phyloP scores from a whole-genome alignment of 2,113 vertebrate genomes.

The Nicator chloris region DNA sequence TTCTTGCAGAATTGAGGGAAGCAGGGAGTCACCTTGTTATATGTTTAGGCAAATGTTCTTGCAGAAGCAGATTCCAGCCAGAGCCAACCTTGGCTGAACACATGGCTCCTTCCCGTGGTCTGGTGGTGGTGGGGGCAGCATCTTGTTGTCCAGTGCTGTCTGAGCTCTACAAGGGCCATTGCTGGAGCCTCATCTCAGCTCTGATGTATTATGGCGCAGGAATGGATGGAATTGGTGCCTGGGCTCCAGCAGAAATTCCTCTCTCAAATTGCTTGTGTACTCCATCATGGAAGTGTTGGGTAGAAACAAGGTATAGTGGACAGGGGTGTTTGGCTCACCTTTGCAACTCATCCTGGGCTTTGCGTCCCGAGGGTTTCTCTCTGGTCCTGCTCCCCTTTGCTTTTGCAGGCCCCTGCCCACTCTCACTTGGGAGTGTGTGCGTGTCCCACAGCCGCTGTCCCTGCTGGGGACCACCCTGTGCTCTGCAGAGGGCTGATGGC shows the following conservation, averaged over 20 bases:
- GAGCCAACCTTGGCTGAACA: neutral
- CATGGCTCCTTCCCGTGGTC: neutral
- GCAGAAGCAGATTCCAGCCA: neutral
- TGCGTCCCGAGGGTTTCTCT: neutral
- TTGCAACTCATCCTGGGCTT: neutral
- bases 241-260: neutral
- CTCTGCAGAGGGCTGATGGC: neutral
- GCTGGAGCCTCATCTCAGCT: neutral
- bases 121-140: neutral
- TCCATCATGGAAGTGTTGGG: neutral
- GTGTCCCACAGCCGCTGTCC: neutral
- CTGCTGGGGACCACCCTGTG: rapidly evolving
- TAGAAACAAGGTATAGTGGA: neutral
- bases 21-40: neutral
- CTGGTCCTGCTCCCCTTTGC: neutral
- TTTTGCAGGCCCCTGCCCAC: neutral
- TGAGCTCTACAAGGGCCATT: neutral
- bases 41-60: neutral
- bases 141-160: neutral
- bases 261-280: neutral
- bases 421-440: rapidly evolving
- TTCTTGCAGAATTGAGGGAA: neutral
- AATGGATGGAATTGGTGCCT: neutral
- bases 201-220: neutral
- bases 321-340: neutral